Evolutionary conservation across 2,888 invertebrate genomes (phyloP).

Genomic region (Linnaemya tessellans): DNA sequence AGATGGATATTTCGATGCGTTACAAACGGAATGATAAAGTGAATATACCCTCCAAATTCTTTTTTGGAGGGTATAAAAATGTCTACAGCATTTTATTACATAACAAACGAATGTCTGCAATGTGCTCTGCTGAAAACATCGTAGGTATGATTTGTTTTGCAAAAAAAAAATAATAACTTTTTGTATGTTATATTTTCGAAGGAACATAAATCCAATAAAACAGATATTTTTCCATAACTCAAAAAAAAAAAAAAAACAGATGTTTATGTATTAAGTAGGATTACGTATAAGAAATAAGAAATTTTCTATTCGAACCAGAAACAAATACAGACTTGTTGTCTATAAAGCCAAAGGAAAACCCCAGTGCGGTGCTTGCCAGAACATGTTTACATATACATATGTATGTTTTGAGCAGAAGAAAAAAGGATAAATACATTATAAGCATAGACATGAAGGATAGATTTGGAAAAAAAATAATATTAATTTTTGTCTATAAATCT

Average conservation of each 20-base stretch:
- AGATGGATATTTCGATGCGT: no score
- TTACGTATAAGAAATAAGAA: no score
- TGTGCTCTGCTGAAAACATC: neutral
- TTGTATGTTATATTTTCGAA: no score
- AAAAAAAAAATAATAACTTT: no score
- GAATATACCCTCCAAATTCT: no score
- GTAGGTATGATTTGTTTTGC: no score
- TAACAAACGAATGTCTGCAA: neutral
- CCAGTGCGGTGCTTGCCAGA: neutral
- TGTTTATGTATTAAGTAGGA: neutral
- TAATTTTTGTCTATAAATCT: neutral
- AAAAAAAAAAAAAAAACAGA: neutral
- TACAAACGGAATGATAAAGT: no score
- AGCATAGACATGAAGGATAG: neutral
- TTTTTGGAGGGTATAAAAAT: no score
- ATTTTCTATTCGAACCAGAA: no score
- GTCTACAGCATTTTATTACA: neutral
- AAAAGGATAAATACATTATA: neutral
- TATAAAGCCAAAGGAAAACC: neutral
- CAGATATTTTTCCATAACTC: no score
- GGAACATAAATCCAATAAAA: no score
- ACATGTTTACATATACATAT: slow-evolving; percentile 4
- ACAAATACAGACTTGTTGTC: neutral
- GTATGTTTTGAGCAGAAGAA: neutral
- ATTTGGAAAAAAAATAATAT: neutral